These are phyloP conservation scores for Poeciliopsis paucimaculata DNA, from an alignment of 2,797 vertebrate genomes.

Conservation along the genomic window DNA sequence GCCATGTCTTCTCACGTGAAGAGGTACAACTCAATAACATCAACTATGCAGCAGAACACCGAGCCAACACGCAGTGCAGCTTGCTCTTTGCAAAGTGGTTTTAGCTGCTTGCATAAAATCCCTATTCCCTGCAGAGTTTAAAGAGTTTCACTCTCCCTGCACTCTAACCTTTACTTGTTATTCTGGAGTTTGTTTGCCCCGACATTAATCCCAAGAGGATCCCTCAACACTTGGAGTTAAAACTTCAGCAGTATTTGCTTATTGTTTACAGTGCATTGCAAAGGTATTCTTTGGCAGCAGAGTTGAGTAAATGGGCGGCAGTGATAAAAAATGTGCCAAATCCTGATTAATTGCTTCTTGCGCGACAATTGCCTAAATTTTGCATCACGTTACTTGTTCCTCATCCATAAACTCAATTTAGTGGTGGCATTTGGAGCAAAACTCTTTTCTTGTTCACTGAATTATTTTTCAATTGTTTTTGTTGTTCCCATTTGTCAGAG, in stretches of 20 bases:
- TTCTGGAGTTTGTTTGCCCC: slow-evolving; percentile 36
- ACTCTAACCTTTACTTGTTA: slow-evolving; percentile 46
- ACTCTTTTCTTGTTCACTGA: slow-evolving; percentile 31
- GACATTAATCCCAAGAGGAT: slow-evolving; percentile 20
- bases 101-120: slow-evolving; percentile 50
- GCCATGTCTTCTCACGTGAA: neutral
- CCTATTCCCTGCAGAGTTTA: slow-evolving; percentile 42
- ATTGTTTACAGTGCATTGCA: neutral
- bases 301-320: slow-evolving; percentile 12
- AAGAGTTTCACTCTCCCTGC: slow-evolving; percentile 37
- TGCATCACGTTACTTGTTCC: neutral
- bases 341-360: slow-evolving; percentile 51
- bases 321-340: slow-evolving; percentile 19
- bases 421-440: slow-evolving; percentile 42
- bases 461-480: slow-evolving; percentile 46
- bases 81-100: slow-evolving; percentile 34
- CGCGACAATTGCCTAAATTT: slow-evolving; percentile 46
- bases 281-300: neutral
- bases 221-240: slow-evolving; percentile 11
- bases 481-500: slow-evolving; percentile 33
- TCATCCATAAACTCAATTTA: slow-evolving; percentile 44
- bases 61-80: slow-evolving; percentile 32
- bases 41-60: slow-evolving; percentile 10
- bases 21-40: neutral
- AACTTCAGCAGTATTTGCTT: slow-evolving; percentile 15